Evolutionary conservation across 2,888 invertebrate species (phyloP).

Genomic region (Agrochola circellaris): DNA sequence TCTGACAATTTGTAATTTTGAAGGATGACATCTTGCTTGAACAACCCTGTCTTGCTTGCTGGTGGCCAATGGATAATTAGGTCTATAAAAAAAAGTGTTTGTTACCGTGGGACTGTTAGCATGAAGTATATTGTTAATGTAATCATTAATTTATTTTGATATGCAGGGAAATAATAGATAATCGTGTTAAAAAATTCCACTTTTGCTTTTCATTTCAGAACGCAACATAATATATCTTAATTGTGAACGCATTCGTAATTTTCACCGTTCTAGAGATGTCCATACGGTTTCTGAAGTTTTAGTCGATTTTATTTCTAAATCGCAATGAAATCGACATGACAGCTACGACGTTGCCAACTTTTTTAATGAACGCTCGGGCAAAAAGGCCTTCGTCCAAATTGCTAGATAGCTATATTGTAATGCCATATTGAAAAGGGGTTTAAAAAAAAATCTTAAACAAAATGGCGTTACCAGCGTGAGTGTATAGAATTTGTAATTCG

Average conservation of each 20-base stretch:
- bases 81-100: not conserved
- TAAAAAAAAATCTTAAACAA: constrained; percentile 63
- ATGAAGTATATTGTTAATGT: not conserved
- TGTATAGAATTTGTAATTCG: constrained; percentile 48
- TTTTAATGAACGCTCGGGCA: not conserved
- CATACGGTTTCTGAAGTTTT: not conserved
- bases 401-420: not conserved
- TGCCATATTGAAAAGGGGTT: constrained; percentile 4
- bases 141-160: not conserved
- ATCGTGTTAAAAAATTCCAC: not conserved
- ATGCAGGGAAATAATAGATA: not conserved
- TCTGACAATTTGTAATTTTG: constrained; percentile 35
- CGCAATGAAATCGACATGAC: not conserved
- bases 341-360: no score
- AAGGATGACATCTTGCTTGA: constrained; percentile 22
- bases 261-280: not conserved
- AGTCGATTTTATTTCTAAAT: not conserved
- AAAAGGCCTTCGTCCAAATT: constrained; percentile 5
- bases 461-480: constrained; percentile 71
- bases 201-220: not conserved
- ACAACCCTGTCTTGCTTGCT: no score
- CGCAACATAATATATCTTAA: not conserved
- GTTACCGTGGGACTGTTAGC: not conserved
- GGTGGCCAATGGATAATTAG: no score
- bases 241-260: not conserved